Conservation (phyloP, 2,888 invertebrate species). For the Scotopteryx bipunctaria region DNA sequence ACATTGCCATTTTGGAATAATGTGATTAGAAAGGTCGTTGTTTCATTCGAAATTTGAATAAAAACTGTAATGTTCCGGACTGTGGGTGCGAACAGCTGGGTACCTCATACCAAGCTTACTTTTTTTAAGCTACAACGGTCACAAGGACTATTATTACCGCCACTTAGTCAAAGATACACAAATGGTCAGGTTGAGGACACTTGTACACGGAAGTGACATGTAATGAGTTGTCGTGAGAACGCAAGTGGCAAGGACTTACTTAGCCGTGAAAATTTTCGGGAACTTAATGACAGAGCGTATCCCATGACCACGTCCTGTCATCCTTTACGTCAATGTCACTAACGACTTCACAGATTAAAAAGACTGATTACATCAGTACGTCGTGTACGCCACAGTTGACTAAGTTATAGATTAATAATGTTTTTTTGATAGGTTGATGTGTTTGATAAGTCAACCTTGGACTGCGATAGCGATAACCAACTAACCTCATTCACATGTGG, state of each 20-base stretch:
- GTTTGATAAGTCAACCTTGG: constrained; percentile 46
- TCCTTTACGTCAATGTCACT: constrained; percentile 37
- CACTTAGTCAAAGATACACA: constrained; percentile 37
- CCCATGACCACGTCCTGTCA: constrained; percentile 43
- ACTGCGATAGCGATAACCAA: constrained; percentile 51
- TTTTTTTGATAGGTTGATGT: constrained; percentile 4
- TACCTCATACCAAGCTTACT: constrained; percentile 35
- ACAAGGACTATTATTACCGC: constrained; percentile 32
- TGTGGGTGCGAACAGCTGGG: constrained; percentile 63
- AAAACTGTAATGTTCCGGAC: constrained; percentile 79
- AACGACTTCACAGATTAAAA: constrained; percentile 21
- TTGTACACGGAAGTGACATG: constrained; percentile 60
- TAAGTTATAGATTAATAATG: neutral
- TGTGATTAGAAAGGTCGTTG: constrained; percentile 41
- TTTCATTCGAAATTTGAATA: constrained; percentile 68
- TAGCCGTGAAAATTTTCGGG: constrained; percentile 41
- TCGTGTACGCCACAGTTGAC: neutral
- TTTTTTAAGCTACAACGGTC: constrained; percentile 33
- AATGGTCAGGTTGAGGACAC: constrained; percentile 42
- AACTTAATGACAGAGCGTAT: constrained; percentile 47
- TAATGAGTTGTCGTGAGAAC: constrained; percentile 65
- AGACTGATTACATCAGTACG: neutral
- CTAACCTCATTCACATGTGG: constrained; percentile 34
- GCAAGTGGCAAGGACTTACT: constrained; percentile 50
- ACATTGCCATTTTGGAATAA: constrained; percentile 8